Evolutionary conservation across 2,888 invertebrate species (phyloP), one percentile per base, ranked within the genome.

Genomic region (Clitarchus hookeri): DNA sequence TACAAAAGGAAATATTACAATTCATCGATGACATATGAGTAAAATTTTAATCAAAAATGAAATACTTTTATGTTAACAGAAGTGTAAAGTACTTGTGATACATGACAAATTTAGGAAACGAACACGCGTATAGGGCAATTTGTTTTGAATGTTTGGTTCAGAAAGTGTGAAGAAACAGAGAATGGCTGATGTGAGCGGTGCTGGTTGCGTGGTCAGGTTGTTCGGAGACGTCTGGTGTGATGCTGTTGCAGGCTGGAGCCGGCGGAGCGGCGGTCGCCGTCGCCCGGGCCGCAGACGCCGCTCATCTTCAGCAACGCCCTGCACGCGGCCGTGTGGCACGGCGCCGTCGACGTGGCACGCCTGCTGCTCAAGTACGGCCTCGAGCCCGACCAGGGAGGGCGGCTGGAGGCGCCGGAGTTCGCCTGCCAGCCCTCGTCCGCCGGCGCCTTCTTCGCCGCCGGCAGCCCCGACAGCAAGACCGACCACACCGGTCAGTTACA

Each of bases 251-350:
- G 82, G 36, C 82, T 82, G 82, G 82, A 82, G 82, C 82, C 82
- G 36, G 16, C 26, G 16, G 82, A 82, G 19, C 12, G 82, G 23
- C 27, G 82, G 36, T 82, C 82, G 23, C 82, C 87, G 9, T 87
- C 87, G 13, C 83, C 85, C 16, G 87, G 87, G 79, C 87, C 87
- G 13, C 87, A 44, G 27, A 84, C 91, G 79, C 92, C 92, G 6
- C 90, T 92, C 84, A 91, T 93, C 86, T 93, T 93, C 90, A 91
- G 91, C 87, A 93, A 93, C 89, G 93, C 94, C 78, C 90, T 94
- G 36, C 94, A 94, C 90, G 90, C 93, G 89, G 93, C 94, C n/a
- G 92, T 94, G 84, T 93, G 93, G 88, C 92, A 93, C 90, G 92
- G 93, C 84, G 92, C 94, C 26, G 90, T 92, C 65, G 93, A 93